These are phyloP conservation scores for Anniella stebbinsi DNA, from an alignment of 2,797 vertebrate species.

Conservation along the genomic window DNA sequence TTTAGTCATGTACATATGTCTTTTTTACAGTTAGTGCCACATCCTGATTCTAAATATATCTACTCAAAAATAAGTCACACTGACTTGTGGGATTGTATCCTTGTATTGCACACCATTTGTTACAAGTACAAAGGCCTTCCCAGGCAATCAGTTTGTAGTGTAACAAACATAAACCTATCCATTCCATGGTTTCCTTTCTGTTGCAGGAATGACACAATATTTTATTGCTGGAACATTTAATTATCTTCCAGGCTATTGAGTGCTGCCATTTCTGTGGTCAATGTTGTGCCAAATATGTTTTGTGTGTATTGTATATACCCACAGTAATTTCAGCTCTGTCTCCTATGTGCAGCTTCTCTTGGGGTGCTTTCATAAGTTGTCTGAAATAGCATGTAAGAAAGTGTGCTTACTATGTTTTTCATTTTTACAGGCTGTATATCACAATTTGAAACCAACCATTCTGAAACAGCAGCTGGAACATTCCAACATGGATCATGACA, in stretches of 20 bases:
- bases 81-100: not conserved
- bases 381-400: not conserved
- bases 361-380: not conserved
- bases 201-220: not conserved
- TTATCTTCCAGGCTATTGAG: not conserved
- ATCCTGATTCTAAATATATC: not conserved
- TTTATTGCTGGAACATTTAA: not conserved
- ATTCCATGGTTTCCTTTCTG: not conserved
- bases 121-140: not conserved
- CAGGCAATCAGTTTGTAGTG: not conserved
- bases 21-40: not conserved
- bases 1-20: not conserved
- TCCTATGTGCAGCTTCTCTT: not conserved
- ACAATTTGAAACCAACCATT: slow-evolving; percentile 88
- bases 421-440: slow-evolving; percentile 88
- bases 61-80: not conserved
- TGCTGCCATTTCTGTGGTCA: not conserved
- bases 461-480: slow-evolving; percentile 91
- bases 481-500: slow-evolving; percentile 85
- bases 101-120: not conserved
- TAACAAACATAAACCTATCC: not conserved
- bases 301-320: not conserved
- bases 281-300: not conserved
- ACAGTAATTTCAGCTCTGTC: not conserved
- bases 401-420: not conserved